Conservation (phyloP, 2,888 invertebrate species). For the Eristalis pertinax region DNA sequence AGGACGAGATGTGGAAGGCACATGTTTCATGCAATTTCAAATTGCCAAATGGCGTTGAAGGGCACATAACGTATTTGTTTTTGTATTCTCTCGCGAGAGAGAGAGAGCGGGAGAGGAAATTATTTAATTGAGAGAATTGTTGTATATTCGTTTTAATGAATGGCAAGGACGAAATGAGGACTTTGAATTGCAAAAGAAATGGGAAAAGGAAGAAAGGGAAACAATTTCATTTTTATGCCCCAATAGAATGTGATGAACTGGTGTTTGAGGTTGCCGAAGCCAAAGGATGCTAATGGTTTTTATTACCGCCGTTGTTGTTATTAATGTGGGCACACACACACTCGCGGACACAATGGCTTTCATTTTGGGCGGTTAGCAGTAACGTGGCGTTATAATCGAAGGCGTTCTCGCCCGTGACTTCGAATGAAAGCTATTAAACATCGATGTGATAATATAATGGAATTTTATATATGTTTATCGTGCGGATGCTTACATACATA, state of each 20-base stretch:
- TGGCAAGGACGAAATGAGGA: slow-evolving; percentile 31
- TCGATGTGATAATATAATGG: background rate
- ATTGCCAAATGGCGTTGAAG: slow-evolving; percentile 9
- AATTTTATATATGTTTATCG: background rate
- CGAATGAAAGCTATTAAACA: background rate
- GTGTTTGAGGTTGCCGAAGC: slow-evolving; percentile 22
- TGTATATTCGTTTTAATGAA: slow-evolving; percentile 29
- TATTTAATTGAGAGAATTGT: slow-evolving; percentile 54
- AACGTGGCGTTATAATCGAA: background rate
- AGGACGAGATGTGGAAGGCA: background rate
- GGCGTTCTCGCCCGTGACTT: background rate
- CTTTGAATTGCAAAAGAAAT: slow-evolving; percentile 52
- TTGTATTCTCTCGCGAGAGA: background rate
- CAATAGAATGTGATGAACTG: slow-evolving; percentile 11
- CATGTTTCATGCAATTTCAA: slow-evolving; percentile 47
- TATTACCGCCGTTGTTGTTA: background rate
- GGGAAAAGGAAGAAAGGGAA: slow-evolving; percentile 4
- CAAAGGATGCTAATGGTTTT: slow-evolving; percentile 47
- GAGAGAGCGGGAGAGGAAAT: slow-evolving; percentile 1
- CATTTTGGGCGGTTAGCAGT: background rate
- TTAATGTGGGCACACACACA: background rate
- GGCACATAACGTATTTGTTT: background rate
- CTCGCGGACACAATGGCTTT: background rate
- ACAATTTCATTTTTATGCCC: slow-evolving; percentile 22
- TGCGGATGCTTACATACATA: background rate